Conservation (phyloP, 2,888 invertebrate genomes). For the Oegoconia quadripuncta region DNA sequence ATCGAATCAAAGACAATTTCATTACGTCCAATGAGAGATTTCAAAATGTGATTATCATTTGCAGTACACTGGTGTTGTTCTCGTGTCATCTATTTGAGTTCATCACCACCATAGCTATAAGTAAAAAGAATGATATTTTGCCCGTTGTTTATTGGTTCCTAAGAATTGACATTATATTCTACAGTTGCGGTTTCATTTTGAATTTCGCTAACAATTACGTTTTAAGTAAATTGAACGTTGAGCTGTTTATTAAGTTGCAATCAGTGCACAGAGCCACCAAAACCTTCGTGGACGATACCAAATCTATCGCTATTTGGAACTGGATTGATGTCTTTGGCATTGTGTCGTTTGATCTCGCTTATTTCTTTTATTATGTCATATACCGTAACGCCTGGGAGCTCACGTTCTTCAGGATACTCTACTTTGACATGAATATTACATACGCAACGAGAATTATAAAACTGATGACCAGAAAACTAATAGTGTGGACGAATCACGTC, state of each 20-base stretch:
- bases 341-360: not conserved
- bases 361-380: not conserved
- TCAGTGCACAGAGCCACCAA: not conserved
- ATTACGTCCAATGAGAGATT: not conserved
- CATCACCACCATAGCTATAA: not conserved
- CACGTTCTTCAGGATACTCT: not conserved
- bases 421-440: not conserved
- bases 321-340: not conserved
- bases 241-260: not conserved
- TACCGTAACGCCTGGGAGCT: not conserved
- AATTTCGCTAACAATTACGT: not conserved
- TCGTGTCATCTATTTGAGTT: not conserved
- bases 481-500: no score
- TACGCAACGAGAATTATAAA: not conserved
- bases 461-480: not conserved
- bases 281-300: not conserved
- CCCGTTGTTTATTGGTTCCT: not conserved
- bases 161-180: not conserved
- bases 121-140: no score
- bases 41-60: not conserved
- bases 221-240: not conserved
- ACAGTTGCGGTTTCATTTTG: not conserved
- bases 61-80: no score
- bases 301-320: not conserved
- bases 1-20: not conserved